phyloP scores from a whole-genome alignment of 2,797 vertebrate species.

The Schizopygopsis malacanthus region DNA sequence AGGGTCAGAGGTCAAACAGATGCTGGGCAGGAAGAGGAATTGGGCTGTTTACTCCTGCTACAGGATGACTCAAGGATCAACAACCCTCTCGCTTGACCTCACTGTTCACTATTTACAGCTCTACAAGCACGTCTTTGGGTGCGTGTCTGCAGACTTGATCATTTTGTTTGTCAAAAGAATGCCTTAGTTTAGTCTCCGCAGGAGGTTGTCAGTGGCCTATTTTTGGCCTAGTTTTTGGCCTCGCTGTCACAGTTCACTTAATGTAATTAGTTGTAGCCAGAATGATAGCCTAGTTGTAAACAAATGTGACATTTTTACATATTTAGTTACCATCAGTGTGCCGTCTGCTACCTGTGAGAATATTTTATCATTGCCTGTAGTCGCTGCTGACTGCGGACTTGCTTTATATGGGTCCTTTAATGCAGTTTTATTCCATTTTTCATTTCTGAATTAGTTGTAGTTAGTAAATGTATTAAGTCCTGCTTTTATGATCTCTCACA shows the following conservation, averaged over 20 bases:
- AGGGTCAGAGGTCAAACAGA: conserved; percentile 63
- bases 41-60: conserved; percentile 66
- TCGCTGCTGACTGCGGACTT: no score
- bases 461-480: neutral
- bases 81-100: conserved; percentile 16
- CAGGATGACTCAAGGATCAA: conserved; percentile 62
- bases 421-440: neutral
- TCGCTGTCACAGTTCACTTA: neutral
- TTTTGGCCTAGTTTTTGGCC: neutral
- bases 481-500: no score
- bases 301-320: neutral
- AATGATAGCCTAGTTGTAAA: neutral
- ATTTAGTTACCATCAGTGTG: neutral
- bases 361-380: neutral
- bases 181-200: neutral
- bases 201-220: neutral
- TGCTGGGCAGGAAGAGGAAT: conserved; percentile 74
- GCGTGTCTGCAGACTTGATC: neutral
- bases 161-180: conserved; percentile 28
- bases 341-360: no score
- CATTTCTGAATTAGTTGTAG: neutral
- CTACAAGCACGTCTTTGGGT: neutral
- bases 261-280: neutral
- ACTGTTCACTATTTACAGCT: conserved; percentile 42
- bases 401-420: neutral